A percentile compares a stretch with the other conserved stretches of the same genome.
Evolutionary conservation across 2,888 invertebrate genomes (phyloP).

Genomic region (Bellardia bayeri): DNA sequence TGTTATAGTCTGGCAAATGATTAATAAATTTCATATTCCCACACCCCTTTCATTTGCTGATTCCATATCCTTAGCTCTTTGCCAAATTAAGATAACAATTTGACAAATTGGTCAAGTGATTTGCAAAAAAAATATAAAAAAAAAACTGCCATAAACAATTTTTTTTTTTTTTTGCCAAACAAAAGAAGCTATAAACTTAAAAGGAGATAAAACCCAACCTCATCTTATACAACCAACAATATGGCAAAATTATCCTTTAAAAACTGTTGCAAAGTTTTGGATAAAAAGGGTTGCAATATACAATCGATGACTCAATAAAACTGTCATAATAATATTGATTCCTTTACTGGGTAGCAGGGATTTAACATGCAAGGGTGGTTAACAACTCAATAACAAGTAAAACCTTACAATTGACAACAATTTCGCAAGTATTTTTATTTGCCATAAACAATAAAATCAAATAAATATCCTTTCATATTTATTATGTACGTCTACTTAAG

Average conservation of each 20-base stretch:
- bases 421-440: conserved; percentile 48
- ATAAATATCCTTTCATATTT: conserved; percentile 24
- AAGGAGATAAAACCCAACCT: conserved; percentile 48
- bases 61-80: conserved; percentile 62
- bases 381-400: conserved; percentile 63
- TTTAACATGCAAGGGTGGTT: background rate
- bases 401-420: conserved; percentile 58
- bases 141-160: conserved; percentile 61
- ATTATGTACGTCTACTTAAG: too few relatives aligned
- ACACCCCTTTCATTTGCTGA: background rate
- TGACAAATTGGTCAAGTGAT: conserved; percentile 84
- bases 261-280: background rate
- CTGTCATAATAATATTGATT: conserved; percentile 70
- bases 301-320: conserved; percentile 63
- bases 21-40: background rate
- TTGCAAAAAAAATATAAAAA: conserved; percentile 78
- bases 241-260: conserved; percentile 29
- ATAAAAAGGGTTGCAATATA: conserved; percentile 61
- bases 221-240: conserved; percentile 39
- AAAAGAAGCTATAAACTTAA: conserved; percentile 60
- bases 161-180: conserved; percentile 48
- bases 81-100: conserved; percentile 76
- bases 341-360: background rate
- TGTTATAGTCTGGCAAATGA: too few relatives aligned
- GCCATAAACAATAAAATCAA: conserved; percentile 40